Conservation (phyloP, 2,113 vertebrate species). For the Sterrhoptilus dennistouni region DNA sequence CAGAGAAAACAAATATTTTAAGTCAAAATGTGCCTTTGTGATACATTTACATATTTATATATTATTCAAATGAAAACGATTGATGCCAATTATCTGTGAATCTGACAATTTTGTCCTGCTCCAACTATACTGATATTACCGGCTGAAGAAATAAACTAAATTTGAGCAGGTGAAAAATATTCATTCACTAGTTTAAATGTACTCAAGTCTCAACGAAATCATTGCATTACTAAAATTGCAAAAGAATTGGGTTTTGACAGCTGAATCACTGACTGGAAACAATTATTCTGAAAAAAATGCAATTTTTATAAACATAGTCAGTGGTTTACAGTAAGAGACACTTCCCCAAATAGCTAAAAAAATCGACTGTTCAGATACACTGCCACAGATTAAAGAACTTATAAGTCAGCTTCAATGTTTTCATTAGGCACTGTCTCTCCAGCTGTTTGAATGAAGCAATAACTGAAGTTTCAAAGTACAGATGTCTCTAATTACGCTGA, state of each 20-base stretch:
- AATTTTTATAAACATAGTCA: not conserved
- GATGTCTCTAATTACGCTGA: not conserved
- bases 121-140: not conserved
- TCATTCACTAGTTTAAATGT: not conserved
- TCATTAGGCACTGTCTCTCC: not conserved
- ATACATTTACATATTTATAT: not conserved
- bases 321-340: constrained; percentile 12
- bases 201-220: not conserved
- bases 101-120: not conserved
- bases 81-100: not conserved
- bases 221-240: not conserved
- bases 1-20: not conserved
- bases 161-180: not conserved
- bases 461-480: not conserved
- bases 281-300: not conserved
- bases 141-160: not conserved
- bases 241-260: not conserved
- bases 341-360: constrained; percentile 1
- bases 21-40: not conserved
- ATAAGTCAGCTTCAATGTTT: not conserved
- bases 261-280: constrained; percentile 31
- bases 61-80: not conserved
- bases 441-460: constrained; percentile 8
- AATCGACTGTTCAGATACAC: not conserved
- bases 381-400: not conserved